Evolutionary conservation across 1,140 invertebrate species (phyloP).

Genomic region (Wasmannia auropunctata): DNA sequence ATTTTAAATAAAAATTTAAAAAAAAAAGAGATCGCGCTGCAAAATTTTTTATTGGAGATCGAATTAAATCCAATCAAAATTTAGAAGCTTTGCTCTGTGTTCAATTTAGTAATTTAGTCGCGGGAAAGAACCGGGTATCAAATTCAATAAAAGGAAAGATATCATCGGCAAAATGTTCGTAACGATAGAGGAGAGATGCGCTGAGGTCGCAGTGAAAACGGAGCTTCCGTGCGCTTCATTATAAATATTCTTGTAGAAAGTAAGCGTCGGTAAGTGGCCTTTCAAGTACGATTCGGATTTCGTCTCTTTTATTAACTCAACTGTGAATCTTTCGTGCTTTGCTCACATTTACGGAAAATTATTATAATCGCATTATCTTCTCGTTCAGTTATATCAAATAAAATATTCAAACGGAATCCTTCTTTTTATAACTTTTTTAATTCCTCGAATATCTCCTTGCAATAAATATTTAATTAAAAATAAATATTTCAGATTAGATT

Average conservation of each 20-base stretch:
- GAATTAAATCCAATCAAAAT: constrained; percentile 6
- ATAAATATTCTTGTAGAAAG: constrained; percentile 65
- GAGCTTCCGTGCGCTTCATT: constrained; percentile 45
- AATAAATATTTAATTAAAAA: too few species aligned
- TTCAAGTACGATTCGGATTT: constrained; percentile 63
- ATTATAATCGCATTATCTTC: constrained; percentile 2
- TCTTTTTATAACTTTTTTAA: not conserved
- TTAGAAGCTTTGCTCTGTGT: not conserved
- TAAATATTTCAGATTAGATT: too few species aligned
- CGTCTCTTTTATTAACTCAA: constrained; percentile 56
- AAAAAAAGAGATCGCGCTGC: not conserved
- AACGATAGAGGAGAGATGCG: not conserved
- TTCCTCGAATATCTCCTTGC: not conserved
- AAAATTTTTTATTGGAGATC: not conserved
- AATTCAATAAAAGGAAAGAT: not conserved
- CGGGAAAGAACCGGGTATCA: not conserved
- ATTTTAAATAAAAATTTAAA: not conserved
- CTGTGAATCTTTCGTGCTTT: constrained; percentile 36
- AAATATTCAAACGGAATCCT: not conserved
- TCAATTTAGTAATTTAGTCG: not conserved
- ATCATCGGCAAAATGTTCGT: not conserved
- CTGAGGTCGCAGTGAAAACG: constrained; percentile 49
- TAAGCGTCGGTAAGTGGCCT: constrained; percentile 65
- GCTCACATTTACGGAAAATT: constrained; percentile 24
- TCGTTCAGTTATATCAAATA: not conserved